phyloP scores from a whole-genome alignment of 1,140 invertebrate genomes.

The Argopecten irradians region DNA sequence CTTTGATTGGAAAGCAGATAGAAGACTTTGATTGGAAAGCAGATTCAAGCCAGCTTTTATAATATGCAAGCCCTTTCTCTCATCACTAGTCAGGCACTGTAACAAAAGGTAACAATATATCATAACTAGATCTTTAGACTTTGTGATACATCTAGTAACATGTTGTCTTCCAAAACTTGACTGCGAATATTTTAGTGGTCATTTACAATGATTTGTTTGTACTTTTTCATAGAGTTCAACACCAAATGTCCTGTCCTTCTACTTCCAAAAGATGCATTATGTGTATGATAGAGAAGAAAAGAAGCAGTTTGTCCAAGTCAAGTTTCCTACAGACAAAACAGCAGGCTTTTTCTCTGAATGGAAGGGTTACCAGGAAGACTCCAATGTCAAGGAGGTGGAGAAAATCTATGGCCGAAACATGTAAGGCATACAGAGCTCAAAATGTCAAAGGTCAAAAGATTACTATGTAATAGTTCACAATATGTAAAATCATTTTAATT shows the following conservation, averaged over 20 bases:
- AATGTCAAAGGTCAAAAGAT: neutral
- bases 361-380: slow-evolving; percentile 91
- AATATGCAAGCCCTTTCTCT: no score
- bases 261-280: slow-evolving; percentile 98
- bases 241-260: slow-evolving; percentile 84
- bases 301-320: slow-evolving; percentile 87
- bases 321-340: slow-evolving; percentile 87
- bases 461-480: neutral
- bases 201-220: neutral
- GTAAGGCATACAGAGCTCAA: slow-evolving; percentile 79
- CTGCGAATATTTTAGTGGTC: no score
- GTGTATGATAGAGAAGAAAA: slow-evolving; percentile 87
- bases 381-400: slow-evolving; percentile 85
- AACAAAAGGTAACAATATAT: no score
- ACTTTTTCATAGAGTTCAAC: slow-evolving; percentile 24
- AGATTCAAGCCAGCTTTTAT: no score
- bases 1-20: no score
- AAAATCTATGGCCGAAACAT: slow-evolving; percentile 92
- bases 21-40: no score
- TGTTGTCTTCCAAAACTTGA: no score
- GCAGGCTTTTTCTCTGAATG: slow-evolving; percentile 88
- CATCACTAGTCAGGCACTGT: no score
- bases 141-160: no score
- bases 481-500: no score
- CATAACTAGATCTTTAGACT: no score